Evolutionary conservation across 2,888 invertebrate species (phyloP).

Genomic region (Palloptera scutellata): DNA sequence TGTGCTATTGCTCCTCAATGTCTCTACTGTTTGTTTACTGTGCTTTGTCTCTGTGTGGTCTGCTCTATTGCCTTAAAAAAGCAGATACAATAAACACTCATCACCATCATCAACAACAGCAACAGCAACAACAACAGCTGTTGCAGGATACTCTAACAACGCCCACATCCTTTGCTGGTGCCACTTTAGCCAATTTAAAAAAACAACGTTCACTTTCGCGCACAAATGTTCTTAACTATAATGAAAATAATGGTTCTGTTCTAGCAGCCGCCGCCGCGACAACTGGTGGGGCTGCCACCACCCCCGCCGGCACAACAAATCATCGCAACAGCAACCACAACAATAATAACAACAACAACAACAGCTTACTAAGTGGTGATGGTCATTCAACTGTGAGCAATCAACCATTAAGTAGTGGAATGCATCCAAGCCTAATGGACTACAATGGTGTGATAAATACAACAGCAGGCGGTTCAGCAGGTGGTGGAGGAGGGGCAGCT

Average conservation of each 20-base stretch:
- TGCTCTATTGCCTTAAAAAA: not conserved
- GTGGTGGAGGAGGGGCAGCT: conserved; percentile 36
- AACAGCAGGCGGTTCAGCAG: conserved; percentile 33
- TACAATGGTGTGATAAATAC: conserved; percentile 52
- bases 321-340: conserved; percentile 44
- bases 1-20: not conserved
- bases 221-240: conserved; percentile 64
- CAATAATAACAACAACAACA: conserved; percentile 60
- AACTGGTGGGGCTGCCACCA: conserved; percentile 31
- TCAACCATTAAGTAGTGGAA: conserved; percentile 56
- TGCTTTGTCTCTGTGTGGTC: not conserved
- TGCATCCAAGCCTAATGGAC: conserved; percentile 63
- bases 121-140: conserved; percentile 39
- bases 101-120: conserved; percentile 40
- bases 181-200: conserved; percentile 89
- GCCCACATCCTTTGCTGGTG: conserved; percentile 51
- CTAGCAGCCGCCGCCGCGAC: conserved; percentile 56
- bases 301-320: conserved; percentile 46
- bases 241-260: conserved; percentile 64
- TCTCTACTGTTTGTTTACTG: not conserved
- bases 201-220: conserved; percentile 88
- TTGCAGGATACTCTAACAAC: conserved; percentile 38
- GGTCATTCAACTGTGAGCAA: conserved; percentile 41
- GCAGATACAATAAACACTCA: conserved; percentile 53
- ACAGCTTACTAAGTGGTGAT: conserved; percentile 56